Conservation (phyloP, 1,140 invertebrate species). For the Heliconius congener region DNA sequence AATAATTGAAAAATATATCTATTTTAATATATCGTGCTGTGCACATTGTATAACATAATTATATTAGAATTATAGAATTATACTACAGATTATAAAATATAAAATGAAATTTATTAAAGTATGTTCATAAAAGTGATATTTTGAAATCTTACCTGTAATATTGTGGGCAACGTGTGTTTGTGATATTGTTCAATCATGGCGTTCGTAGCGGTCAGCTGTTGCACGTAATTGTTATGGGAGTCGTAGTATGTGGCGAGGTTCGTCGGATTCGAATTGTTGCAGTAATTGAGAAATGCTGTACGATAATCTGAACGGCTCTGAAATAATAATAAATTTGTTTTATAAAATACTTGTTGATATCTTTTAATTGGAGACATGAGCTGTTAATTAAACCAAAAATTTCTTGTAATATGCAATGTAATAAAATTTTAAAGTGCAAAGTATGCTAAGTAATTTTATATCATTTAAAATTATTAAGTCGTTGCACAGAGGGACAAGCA, state of each 20-base stretch:
- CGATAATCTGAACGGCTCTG: slow-evolving; percentile 94
- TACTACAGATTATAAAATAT: neutral
- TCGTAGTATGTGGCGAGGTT: slow-evolving; percentile 91
- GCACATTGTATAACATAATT: too few species aligned
- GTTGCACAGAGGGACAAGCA: too few species aligned
- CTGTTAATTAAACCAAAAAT: too few species aligned
- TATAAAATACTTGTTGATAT: too few species aligned
- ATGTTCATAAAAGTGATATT: neutral
- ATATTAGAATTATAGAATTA: neutral
- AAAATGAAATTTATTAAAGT: too few species aligned
- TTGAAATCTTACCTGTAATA: slow-evolving; percentile 85
- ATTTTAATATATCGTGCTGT: too few species aligned
- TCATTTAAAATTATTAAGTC: too few species aligned
- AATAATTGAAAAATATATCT: too few species aligned
- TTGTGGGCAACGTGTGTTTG: slow-evolving; percentile 87
- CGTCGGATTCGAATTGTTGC: slow-evolving; percentile 84
- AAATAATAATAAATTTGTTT: slow-evolving; percentile 32
- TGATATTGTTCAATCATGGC: slow-evolving; percentile 90
- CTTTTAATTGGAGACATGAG: too few species aligned
- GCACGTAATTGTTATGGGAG: slow-evolving; percentile 96
- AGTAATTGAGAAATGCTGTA: slow-evolving; percentile 89
- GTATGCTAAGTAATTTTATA: too few species aligned
- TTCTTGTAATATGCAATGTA: too few species aligned
- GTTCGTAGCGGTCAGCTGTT: slow-evolving; percentile 95
- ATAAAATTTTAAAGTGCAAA: too few species aligned